These are phyloP conservation scores for Masticophis lateralis DNA, from an alignment of 2,797 vertebrate genomes.

Conservation along the genomic window DNA sequence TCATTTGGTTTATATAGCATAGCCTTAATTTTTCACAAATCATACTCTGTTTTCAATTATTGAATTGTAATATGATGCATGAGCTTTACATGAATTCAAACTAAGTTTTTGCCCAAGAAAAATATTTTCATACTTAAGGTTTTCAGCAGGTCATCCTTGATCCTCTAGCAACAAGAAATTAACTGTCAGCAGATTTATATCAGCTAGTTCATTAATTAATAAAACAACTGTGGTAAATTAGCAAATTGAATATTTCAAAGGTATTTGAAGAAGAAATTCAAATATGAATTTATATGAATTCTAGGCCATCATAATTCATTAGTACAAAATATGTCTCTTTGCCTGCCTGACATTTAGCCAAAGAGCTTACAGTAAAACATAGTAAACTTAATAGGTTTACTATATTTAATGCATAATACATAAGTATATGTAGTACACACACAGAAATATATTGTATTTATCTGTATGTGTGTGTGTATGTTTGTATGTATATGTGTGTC, in stretches of 20 bases:
- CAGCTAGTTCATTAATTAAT: neutral
- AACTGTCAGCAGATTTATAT: neutral
- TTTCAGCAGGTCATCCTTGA: neutral
- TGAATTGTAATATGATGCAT: neutral
- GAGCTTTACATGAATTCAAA: neutral
- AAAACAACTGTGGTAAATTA: conserved; percentile 7
- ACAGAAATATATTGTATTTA: too few relatives aligned
- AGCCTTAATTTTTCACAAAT: neutral
- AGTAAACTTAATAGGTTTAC: neutral
- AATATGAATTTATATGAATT: neutral
- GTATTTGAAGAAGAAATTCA: neutral
- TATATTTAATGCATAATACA: too few relatives aligned
- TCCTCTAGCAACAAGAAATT: neutral
- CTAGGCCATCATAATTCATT: neutral
- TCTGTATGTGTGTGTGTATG: too few relatives aligned
- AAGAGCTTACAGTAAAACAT: neutral
- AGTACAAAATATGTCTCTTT: neutral
- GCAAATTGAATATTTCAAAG: neutral
- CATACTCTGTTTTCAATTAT: neutral
- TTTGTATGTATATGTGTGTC: too few relatives aligned
- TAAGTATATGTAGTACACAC: too few relatives aligned
- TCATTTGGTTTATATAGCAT: neutral
- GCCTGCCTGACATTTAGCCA: neutral
- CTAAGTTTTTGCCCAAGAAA: neutral
- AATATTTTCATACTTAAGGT: neutral